A percentile compares a stretch with the other conserved stretches of the same genome.
These are phyloP conservation scores for Troilus luridus DNA, from an alignment of 2,888 invertebrate genomes.

Conservation along the genomic window DNA sequence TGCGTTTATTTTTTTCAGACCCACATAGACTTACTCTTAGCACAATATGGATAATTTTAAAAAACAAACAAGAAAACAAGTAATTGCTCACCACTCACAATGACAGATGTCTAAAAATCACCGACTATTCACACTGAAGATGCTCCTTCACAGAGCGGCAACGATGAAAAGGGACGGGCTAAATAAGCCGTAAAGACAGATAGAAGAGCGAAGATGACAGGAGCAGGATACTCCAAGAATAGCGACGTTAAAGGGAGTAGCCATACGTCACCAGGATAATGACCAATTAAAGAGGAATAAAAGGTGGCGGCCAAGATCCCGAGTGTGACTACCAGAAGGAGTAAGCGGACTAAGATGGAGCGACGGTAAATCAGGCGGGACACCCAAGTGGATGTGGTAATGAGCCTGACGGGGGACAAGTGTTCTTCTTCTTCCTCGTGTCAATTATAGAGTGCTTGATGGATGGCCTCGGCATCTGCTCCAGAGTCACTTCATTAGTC, in stretches of 20 bases:
- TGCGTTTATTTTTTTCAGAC: no score
- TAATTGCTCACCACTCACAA: not conserved
- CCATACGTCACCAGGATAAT: slow-evolving; percentile 53
- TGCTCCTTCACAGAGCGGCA: not conserved
- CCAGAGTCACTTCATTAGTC: not conserved
- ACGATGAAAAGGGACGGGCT: not conserved
- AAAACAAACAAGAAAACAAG: not conserved
- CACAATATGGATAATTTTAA: no score
- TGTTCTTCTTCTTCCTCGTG: slow-evolving; percentile 1
- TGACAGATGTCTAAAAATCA: not conserved
- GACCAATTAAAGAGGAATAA: slow-evolving; percentile 54
- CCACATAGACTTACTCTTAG: no score
- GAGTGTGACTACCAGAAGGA: slow-evolving; percentile 33
- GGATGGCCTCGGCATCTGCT: not conserved
- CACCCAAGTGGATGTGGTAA: slow-evolving; percentile 50
- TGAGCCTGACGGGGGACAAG: slow-evolving; percentile 52
- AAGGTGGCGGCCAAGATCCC: slow-evolving; percentile 4
- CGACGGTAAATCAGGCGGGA: slow-evolving; percentile 49
- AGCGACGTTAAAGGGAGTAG: not conserved
- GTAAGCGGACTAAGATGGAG: slow-evolving; percentile 26
- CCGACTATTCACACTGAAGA: not conserved
- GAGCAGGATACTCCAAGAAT: slow-evolving; percentile 39
- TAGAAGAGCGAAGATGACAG: not conserved
- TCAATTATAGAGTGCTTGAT: slow-evolving; percentile 25
- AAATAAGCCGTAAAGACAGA: slow-evolving; percentile 4